Evolutionary conservation across 2,113 vertebrate genomes (phyloP).

Genomic region (Typhlomys cinereus): DNA sequence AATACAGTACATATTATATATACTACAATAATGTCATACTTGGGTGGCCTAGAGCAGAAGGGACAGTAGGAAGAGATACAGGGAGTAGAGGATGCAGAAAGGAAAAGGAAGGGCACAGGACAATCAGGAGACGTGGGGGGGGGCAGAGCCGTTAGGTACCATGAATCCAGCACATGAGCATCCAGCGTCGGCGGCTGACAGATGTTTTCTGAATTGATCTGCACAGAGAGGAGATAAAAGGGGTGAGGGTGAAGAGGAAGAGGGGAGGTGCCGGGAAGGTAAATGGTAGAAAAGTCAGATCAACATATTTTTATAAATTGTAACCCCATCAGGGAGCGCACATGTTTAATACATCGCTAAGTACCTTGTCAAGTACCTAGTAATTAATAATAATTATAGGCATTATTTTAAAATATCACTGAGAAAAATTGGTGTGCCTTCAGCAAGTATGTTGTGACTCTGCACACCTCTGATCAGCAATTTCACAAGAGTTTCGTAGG

Average conservation of each 20-base stretch:
- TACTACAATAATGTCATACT: neutral
- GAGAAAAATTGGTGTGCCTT: constrained; percentile 36
- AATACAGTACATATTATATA: neutral
- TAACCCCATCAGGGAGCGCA: neutral
- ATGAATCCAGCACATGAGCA: neutral
- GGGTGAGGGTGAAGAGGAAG: neutral
- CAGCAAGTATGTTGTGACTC: constrained; percentile 2
- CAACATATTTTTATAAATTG: neutral
- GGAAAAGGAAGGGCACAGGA: neutral
- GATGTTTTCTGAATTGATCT: neutral
- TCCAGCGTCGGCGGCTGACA: too few species aligned
- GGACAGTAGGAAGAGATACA: neutral
- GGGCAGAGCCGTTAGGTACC: neutral
- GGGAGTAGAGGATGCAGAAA: neutral
- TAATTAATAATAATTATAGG: constrained; percentile 58
- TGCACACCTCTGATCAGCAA: neutral
- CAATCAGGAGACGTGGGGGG: neutral
- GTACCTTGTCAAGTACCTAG: constrained; percentile 9
- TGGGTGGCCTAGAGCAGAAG: neutral
- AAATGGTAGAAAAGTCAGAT: constrained; percentile 11
- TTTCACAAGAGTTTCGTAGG: constrained; percentile 10
- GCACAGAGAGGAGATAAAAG: neutral
- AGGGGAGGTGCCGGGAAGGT: neutral
- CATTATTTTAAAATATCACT: constrained; percentile 24
- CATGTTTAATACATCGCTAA: neutral